Base-by-base conservation (phyloP, 2,113 vertebrate genomes). In the Megalops atlanticus region DNA sequence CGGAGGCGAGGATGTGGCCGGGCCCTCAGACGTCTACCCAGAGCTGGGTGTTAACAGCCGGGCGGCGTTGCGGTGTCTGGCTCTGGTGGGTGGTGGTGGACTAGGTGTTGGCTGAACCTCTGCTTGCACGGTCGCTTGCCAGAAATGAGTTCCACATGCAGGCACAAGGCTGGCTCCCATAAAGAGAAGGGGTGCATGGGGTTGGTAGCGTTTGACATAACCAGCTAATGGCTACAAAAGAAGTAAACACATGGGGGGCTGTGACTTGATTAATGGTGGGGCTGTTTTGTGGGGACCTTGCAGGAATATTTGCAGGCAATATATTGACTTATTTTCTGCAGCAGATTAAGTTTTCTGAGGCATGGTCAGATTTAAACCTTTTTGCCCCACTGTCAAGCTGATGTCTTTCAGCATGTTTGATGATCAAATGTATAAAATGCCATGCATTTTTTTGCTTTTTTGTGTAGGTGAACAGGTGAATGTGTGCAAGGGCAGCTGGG, bases 81-180 rank as follows among this genome's bases (percentile, higher is more conserved):
- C 49, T 82, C 41, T 70, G 80, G 64, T 15, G 41, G 84, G 80
- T 79, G 69, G 45, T 18, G 77, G 24, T 7, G 74, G 39, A 31
- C 80, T 83, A 76, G 83, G 81, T 69, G 54, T 86, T 41, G n/a
- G 36, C 77, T 64, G 82, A 82, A 85, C 81, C 79, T 76, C 78
- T 77, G 78, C 76, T 38, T 33, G 68, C 77, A 38, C 16, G 24
- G 21, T 80, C 58, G 15, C n/a, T 68, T 45, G 43, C 3, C 27
- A 73, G 78, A 80, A 89, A 86, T 83, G 27, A 47, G 38, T 84
- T 87, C 88, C 84, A 84, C 84, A 82, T 89, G 87, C 52, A 74
- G 73, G 40, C 45, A 83, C 79, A 75, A 24, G 83, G 79, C 35
- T 78, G 49, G 80, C 77, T 81, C 77, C 27, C 6, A 70, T 15